phyloP scores from a whole-genome alignment of 2,888 invertebrate species.

The Drosophila ustulata region DNA sequence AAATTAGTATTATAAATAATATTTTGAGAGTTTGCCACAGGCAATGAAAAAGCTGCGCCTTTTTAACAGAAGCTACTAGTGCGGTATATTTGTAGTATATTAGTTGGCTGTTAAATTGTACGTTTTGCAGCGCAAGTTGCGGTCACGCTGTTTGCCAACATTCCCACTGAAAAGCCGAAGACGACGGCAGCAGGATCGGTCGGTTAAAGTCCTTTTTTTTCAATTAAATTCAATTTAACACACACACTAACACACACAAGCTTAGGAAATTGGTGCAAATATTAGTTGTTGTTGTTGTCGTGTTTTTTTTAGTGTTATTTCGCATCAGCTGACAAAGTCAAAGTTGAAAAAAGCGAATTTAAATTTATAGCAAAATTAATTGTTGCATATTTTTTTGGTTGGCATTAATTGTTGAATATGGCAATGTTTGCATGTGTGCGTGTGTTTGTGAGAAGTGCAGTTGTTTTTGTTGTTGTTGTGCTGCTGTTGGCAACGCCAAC shows the following conservation, averaged over 20 bases:
- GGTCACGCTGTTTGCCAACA: conserved; percentile 41
- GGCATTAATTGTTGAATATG: conserved; percentile 1
- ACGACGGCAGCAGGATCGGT: conserved; percentile 48
- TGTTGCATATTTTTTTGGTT: not conserved
- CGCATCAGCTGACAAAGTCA: not conserved
- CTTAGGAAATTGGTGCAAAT: conserved; percentile 1
- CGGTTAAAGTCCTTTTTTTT: conserved; percentile 29
- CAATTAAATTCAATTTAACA: conserved; percentile 11
- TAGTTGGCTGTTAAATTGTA: not conserved
- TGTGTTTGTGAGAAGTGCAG: conserved; percentile 8
- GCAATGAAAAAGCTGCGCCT: not conserved
- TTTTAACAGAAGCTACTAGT: not conserved
- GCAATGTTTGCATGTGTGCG: not conserved
- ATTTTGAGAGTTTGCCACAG: no score
- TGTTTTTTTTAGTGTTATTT: not conserved
- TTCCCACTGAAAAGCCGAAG: conserved; percentile 31
- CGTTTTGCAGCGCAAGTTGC: not conserved
- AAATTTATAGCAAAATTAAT: not conserved
- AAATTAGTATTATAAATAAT: no score
- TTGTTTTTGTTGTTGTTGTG: conserved; percentile 3
- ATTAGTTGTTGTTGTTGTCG: not conserved
- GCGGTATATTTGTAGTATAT: not conserved
- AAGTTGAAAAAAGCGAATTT: not conserved
- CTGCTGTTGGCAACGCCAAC: conserved; percentile 32
- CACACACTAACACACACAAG: conserved; percentile 9